Percentiles rank a stretch among this genome's conserved stretches.
These are phyloP conservation scores for Malacosoma neustria DNA, from an alignment of 2,888 invertebrate genomes.

Conservation along the genomic window DNA sequence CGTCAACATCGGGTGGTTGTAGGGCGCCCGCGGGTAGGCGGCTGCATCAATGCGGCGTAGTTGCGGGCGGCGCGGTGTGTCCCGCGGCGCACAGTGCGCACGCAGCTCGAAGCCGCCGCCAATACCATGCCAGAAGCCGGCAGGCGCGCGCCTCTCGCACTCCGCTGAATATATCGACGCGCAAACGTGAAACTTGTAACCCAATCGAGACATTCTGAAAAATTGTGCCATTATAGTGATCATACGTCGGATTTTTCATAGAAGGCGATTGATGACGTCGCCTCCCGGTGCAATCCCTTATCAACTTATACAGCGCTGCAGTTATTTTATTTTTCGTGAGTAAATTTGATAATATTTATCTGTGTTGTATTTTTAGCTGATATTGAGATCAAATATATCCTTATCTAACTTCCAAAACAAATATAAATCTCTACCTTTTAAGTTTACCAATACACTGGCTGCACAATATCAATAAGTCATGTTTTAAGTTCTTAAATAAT, in stretches of 20 bases:
- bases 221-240: constrained; percentile 4
- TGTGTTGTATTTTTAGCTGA: not conserved
- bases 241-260: constrained; percentile 2
- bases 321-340: constrained; percentile 5
- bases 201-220: constrained; percentile 12
- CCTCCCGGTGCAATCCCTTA: constrained; percentile 2
- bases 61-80: constrained; percentile 24
- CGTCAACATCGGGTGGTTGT: not conserved
- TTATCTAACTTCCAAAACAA: constrained; percentile 1
- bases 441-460: constrained; percentile 11
- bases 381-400: constrained; percentile 2
- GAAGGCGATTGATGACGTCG: constrained; percentile 2
- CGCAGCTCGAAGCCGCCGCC: constrained; percentile 37
- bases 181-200: constrained; percentile 25
- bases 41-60: constrained; percentile 5
- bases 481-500: no score
- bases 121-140: constrained; percentile 41
- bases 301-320: constrained; percentile 1
- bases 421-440: constrained; percentile 1
- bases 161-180: constrained; percentile 44
- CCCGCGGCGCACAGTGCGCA: constrained; percentile 34
- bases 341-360: constrained; percentile 4
- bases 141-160: constrained; percentile 43
- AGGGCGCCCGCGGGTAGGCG: not conserved
- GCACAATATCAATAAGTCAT: no score